These are phyloP conservation scores for Cecropterus lyciades DNA, from an alignment of 1,140 invertebrate genomes.

Conservation along the genomic window DNA sequence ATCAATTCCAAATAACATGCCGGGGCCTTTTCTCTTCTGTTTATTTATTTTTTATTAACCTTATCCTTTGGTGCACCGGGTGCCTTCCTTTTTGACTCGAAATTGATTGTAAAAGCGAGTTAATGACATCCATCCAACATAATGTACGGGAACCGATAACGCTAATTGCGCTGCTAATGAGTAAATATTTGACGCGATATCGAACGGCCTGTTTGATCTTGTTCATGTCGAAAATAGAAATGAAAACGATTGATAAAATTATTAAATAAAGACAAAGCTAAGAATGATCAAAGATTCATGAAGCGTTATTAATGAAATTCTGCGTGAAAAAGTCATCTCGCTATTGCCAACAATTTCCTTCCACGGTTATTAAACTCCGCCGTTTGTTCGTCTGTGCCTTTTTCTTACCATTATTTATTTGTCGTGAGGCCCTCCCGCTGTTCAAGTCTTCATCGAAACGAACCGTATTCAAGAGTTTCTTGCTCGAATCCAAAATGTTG, in stretches of 20 bases:
- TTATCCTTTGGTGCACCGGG: slow-evolving; percentile 71
- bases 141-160: slow-evolving; percentile 71
- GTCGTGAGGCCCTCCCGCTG: slow-evolving; percentile 42
- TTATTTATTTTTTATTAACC: slow-evolving; percentile 81
- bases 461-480: slow-evolving; percentile 31
- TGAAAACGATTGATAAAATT: slow-evolving; percentile 13
- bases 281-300: slow-evolving; percentile 42
- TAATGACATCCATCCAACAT: slow-evolving; percentile 72
- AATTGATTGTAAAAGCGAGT: slow-evolving; percentile 80
- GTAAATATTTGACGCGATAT: slow-evolving; percentile 47
- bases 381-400: slow-evolving; percentile 31
- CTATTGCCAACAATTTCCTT: slow-evolving; percentile 56
- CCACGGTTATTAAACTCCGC: slow-evolving; percentile 44
- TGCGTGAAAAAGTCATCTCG: slow-evolving; percentile 58
- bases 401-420: slow-evolving; percentile 58
- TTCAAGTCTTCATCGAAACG: slow-evolving; percentile 51
- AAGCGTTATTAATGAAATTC: slow-evolving; percentile 57
- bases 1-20: slow-evolving; percentile 83
- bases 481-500: slow-evolving; percentile 5
- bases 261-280: slow-evolving; percentile 1
- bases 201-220: slow-evolving; percentile 23
- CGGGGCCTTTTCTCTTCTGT: slow-evolving; percentile 74
- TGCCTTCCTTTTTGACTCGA: slow-evolving; percentile 66
- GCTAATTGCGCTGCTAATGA: slow-evolving; percentile 72
- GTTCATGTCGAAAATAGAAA: slow-evolving; percentile 22